Conservation (phyloP, 1,140 invertebrate species). For the Drosophila triauraria region DNA sequence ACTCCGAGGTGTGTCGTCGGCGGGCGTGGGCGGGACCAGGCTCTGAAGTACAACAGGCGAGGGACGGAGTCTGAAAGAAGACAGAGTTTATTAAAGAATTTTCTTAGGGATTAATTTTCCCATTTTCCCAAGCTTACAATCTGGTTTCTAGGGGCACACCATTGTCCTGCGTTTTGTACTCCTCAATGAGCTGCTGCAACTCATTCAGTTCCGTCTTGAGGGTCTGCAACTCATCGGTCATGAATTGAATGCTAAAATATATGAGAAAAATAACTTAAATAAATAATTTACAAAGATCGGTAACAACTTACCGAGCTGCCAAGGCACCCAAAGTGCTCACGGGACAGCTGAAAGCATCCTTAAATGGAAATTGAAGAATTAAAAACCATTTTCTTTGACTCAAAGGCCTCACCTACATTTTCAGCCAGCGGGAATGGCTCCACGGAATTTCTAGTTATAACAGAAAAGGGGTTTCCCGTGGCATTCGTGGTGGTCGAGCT, state of each 20-base stretch:
- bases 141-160: constrained; percentile 2
- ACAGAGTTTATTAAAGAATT: not conserved
- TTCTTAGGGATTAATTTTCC: not conserved
- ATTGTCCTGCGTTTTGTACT: constrained; percentile 40
- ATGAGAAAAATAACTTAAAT: not conserved
- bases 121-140: constrained; percentile 27
- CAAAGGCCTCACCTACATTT: constrained; percentile 40
- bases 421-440: constrained; percentile 32
- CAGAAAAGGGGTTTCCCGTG: constrained; percentile 16
- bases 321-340: constrained; percentile 38
- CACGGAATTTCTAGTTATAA: constrained; percentile 54
- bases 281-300: not conserved
- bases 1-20: constrained; percentile 43
- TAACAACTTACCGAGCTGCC: constrained; percentile 44
- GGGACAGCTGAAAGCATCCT: constrained; percentile 44
- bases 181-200: constrained; percentile 51
- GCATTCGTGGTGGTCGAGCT: constrained; percentile 39
- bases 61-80: not conserved
- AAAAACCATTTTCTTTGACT: not conserved
- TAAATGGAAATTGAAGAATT: too few species aligned
- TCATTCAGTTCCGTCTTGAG: constrained; percentile 43
- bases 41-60: not conserved
- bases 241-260: constrained; percentile 34
- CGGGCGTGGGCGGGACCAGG: not conserved
- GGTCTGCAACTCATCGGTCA: constrained; percentile 44